Percentiles rank a stretch among this genome's conserved stretches.
These are phyloP conservation scores for Rhombomys opimus DNA, from an alignment of 2,113 vertebrate genomes.

Conservation along the genomic window DNA sequence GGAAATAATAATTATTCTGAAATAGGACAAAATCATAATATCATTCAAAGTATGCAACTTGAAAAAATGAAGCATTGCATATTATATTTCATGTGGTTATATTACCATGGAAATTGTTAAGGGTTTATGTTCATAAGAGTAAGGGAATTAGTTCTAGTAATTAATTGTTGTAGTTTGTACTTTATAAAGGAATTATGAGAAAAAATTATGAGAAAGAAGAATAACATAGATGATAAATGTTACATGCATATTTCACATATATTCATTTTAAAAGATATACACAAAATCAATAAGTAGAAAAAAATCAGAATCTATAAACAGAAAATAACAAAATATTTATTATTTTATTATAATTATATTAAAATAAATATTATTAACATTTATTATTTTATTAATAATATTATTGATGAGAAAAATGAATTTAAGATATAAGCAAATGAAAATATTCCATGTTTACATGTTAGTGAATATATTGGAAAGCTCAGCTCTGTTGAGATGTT, in stretches of 20 bases:
- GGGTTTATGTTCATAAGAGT: background rate
- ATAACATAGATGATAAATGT: background rate
- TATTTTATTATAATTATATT: too few species aligned
- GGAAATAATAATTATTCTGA: background rate
- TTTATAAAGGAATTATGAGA: background rate
- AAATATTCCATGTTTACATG: background rate
- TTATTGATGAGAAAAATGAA: background rate
- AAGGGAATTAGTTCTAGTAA: background rate
- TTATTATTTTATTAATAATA: too few species aligned
- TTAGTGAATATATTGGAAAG: background rate
- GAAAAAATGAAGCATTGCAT: background rate
- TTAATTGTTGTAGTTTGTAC: background rate
- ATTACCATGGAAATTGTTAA: background rate
- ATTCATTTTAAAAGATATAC: background rate
- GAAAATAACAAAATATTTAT: background rate
- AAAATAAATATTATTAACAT: too few species aligned
- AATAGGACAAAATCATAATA: background rate
- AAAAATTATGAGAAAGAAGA: background rate
- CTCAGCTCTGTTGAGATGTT: background rate
- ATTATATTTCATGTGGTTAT: background rate
- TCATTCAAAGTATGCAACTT: background rate
- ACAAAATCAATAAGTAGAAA: background rate
- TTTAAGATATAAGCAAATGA: background rate
- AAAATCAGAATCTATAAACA: background rate
- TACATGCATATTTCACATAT: background rate